Evolutionary conservation across 2,797 vertebrate genomes (phyloP), one percentile per base, ranked within the genome.

Genomic region (Phrynocephalus forsythii): DNA sequence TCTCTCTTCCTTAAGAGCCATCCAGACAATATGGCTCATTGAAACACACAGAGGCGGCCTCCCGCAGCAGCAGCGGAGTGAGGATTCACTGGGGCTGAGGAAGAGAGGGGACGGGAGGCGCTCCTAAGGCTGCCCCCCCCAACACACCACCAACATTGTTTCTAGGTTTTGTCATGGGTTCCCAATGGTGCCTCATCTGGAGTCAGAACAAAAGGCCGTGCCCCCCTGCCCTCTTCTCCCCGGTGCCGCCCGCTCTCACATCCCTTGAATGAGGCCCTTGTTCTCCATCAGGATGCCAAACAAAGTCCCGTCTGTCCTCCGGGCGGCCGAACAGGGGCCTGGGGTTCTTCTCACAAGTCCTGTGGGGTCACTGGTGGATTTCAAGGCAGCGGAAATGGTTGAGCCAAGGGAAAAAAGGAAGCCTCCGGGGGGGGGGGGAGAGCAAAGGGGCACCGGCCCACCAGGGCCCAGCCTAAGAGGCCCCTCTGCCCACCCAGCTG

Each of bases 241-340:
- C 38, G 72, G 69, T 44, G 38, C 84, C 15, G 15, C 52, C 52
- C 20, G 7, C 78, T 79, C 90, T 88, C 83, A 85, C 93, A 88
- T 72, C 77, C 38, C 30, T 84, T 95, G 92, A 95, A 95, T 93
- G 91, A 85, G 52, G 44, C 84, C 4, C 93, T 95, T 95, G 95
- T 95, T 95, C 82, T 89, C 84, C 75, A 60, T 93, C 94, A 91
- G 95, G 90, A 77, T 88, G 81, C 83, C 28, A 48, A 91, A 96
- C 95, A 96, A 96, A 94, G 93, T 87, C 86, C 86, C 38, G 52
- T 94, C 93, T 96, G 95, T 96, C 85, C 88, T 60, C 63, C 6
- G 30, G 52, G 60, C 69, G 15, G 77, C 71, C n/a, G 9, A 44
- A 30, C 77, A 18, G 63, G 81, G 82, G 28, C 84, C 66, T n/a